Base-by-base conservation (phyloP, 2,113 vertebrate genomes). In the Enhydra lutris region DNA sequence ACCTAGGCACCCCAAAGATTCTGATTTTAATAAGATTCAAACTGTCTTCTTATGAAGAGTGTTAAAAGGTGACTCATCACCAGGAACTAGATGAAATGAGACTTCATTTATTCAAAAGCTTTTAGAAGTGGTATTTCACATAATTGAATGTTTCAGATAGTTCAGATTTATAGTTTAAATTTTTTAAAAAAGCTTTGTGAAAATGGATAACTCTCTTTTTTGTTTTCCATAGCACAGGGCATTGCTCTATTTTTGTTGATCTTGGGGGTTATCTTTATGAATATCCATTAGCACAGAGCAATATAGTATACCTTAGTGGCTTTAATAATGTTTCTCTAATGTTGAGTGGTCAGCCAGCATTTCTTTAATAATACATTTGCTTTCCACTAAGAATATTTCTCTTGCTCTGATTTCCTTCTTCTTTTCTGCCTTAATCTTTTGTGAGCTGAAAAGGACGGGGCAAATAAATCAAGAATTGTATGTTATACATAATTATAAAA, bases 1-100 rank as follows among this genome's bases (percentile, higher is more conserved):
- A 65, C 29, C 29, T 29, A 65, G 63, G 29, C 1, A 6, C 13
- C 63, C 29, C 63, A 95, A 92, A 97, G 90, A 85, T 97, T 97
- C 76, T 93, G 23, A 82, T 95, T 95, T 96, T 29, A 97, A 71
- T 24, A 6, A 85, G 36, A 86, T n/a, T 23, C 31, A 52, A 83
- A 50, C 15, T 55, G 39, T 78, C 23, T 74, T 65, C 29, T 84
- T 45, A 18, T 55, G 26, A 14, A 73, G 26, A 29, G 6, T n/a
- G 69, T 92, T 84, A 39, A 83, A 52, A 91, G 59, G 18, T 24
- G 34, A 91, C 31, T 69, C 34, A 55, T 89, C 67, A 34, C 52
- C 45, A 73, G 31, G 26, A 52, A 65, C 13, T 45, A 61, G 61
- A 69, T 74, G 78, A 47, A 57, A 29, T 45, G 15, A 81, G 52